Evolutionary conservation across 2,888 invertebrate genomes (phyloP), one percentile per base, ranked within the genome.

Genomic region (Perizoma affinitatum): DNA sequence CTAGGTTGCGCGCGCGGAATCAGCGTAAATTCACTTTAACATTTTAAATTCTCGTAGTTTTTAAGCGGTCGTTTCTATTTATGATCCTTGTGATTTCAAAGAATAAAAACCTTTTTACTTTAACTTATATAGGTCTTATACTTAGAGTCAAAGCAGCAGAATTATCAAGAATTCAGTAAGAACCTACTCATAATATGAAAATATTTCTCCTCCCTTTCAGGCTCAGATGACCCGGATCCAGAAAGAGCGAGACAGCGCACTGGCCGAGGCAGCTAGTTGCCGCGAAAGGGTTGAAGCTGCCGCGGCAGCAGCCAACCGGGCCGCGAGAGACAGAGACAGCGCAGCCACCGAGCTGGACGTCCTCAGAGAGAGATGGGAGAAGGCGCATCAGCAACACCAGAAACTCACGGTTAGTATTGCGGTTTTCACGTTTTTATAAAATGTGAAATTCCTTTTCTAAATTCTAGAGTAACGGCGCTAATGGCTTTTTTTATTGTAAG

Each of bases 281-380:
- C 96, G 97, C 73, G 97, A 97, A 83, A 93, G 97, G 54, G 93
- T 96, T 9, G 97, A 98, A 77, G 93, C 96, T 22, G 96, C 97
- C 46, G 96, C 96, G 66, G 96, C 95, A 54, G 96, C 98, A 69
- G 94, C 97, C 49, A 94, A 95, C 70, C 96, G 98, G 82, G 95
- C 96, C 36, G 96, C 97, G 65, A 94, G 98, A 36, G 98, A 98
- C 74, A 94, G 96, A 69, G 97, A 98, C 78, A 96, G 96, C 66
- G 94, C 96, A 63, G 95, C 96, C 72, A 96, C 97, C 0, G 98
- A 98, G 87, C 90, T 97, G 68, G 97, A 98, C 58, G 95, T 98
- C 48, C 93, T 97, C 7, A 95, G 97, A 79, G 98, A 98, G 72
- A 91, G 97, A 80, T 96, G 97, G 94, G 98, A 98, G 82, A 98